A percentile compares a stretch with the other conserved stretches of the same genome.
Evolutionary conservation across 2,113 vertebrate species (phyloP).

Genomic region (Turnix velox): DNA sequence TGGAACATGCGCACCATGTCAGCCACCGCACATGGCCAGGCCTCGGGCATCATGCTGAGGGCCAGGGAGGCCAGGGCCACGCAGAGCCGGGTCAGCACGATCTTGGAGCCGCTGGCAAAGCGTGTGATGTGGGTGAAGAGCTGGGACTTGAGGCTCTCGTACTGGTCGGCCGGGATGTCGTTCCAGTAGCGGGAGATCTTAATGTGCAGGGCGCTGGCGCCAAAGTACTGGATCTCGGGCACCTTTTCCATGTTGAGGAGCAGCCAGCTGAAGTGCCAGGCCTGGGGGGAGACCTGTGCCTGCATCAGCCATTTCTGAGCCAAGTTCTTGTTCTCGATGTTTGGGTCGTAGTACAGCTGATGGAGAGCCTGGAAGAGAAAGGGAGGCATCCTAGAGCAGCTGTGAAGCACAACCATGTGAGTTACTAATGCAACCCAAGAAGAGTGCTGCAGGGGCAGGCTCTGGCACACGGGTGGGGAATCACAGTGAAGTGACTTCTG

Average conservation of each 20-base stretch:
- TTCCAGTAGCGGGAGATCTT: slow-evolving; percentile 99
- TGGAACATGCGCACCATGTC: slow-evolving; percentile 98
- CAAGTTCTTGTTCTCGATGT: slow-evolving; percentile 99
- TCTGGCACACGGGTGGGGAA: not conserved
- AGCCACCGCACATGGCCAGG: slow-evolving; percentile 92
- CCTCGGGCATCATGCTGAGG: slow-evolving; percentile 97
- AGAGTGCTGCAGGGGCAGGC: not conserved
- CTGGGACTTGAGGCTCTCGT: slow-evolving; percentile 93
- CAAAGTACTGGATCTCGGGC: slow-evolving; percentile 99
- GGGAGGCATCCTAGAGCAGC: slow-evolving; percentile 38
- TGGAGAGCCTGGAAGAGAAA: slow-evolving; percentile 86
- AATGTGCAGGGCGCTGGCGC: slow-evolving; percentile 95
- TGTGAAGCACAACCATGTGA: not conserved
- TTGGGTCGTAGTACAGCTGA: slow-evolving; percentile 98
- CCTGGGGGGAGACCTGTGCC: slow-evolving; percentile 96
- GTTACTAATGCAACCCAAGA: not conserved
- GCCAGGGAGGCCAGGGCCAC: slow-evolving; percentile 95
- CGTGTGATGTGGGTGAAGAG: slow-evolving; percentile 95
- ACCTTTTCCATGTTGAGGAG: slow-evolving; percentile 94
- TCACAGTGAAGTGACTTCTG: not conserved
- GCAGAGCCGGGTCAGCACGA: slow-evolving; percentile 94
- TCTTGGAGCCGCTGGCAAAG: slow-evolving; percentile 95
- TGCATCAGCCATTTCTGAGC: slow-evolving; percentile 99
- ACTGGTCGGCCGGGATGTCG: slow-evolving; percentile 95
- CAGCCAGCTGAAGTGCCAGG: slow-evolving; percentile 98